These are phyloP conservation scores for Brachypalpus laphriformis DNA, from an alignment of 2,888 invertebrate species.

Conservation along the genomic window DNA sequence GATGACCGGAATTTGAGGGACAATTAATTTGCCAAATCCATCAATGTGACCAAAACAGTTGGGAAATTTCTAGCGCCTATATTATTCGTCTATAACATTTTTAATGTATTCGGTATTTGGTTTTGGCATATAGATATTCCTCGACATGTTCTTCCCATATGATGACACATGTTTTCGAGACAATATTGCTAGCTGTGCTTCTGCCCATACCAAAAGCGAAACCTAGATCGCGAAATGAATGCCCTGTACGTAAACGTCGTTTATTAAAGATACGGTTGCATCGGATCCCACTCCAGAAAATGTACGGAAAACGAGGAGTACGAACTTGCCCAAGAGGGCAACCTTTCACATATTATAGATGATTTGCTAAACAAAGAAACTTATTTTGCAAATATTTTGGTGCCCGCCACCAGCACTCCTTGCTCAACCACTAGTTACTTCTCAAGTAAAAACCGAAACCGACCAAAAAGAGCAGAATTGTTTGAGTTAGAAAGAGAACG, in stretches of 20 bases:
- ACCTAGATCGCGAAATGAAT: too few species aligned
- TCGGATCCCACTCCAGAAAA: constrained; percentile 7
- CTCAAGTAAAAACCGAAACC: background rate
- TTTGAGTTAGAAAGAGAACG: background rate
- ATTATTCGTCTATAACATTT: constrained; percentile 3
- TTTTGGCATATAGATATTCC: constrained; percentile 3
- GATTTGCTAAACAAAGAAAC: constrained; percentile 1
- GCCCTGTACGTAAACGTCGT: constrained; percentile 1
- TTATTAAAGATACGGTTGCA: constrained; percentile 6
- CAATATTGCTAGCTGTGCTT: too few species aligned
- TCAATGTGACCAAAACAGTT: constrained; percentile 40
- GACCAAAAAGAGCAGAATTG: background rate
- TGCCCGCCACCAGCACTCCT: constrained; percentile 4
- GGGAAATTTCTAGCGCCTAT: too few species aligned
- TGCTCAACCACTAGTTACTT: constrained; percentile 7
- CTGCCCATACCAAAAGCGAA: too few species aligned
- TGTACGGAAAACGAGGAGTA: background rate
- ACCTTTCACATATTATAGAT: background rate
- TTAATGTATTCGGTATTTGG: background rate
- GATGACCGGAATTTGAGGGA: constrained; percentile 22
- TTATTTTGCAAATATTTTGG: background rate
- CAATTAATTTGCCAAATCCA: constrained; percentile 40
- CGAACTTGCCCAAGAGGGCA: background rate
- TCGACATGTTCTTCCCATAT: constrained; percentile 45
- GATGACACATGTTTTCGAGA: constrained; percentile 10